These are phyloP conservation scores for Eudasyphora cyanicolor DNA, from an alignment of 2,888 invertebrate species.

Conservation along the genomic window DNA sequence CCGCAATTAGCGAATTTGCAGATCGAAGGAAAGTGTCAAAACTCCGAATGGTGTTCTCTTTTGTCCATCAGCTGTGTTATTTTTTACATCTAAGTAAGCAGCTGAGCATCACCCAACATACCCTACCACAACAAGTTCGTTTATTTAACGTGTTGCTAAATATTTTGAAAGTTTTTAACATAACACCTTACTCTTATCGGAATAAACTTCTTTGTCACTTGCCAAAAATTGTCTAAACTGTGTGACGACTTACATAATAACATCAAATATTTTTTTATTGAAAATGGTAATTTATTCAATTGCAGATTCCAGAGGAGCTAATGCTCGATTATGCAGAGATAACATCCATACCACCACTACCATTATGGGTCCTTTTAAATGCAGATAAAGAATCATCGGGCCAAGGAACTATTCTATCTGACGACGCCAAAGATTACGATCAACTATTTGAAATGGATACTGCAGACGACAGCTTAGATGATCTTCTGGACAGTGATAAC, in stretches of 20 bases:
- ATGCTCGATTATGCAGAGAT: slow-evolving; percentile 97
- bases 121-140: too few relatives aligned
- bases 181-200: too few relatives aligned
- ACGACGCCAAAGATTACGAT: slow-evolving; percentile 87
- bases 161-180: too few relatives aligned
- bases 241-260: not conserved
- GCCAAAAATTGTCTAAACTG: too few relatives aligned
- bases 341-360: slow-evolving; percentile 98
- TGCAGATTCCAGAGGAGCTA: slow-evolving; percentile 89
- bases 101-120: too few relatives aligned
- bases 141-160: too few relatives aligned
- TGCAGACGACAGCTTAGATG: slow-evolving; percentile 91
- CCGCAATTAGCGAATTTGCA: too few relatives aligned
- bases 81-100: too few relatives aligned
- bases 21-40: too few relatives aligned
- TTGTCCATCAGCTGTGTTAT: too few relatives aligned
- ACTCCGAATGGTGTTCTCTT: too few relatives aligned
- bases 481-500: slow-evolving; percentile 88
- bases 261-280: not conserved
- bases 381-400: slow-evolving; percentile 92
- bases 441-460: slow-evolving; percentile 92
- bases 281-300: not conserved
- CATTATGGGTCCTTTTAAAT: slow-evolving; percentile 96
- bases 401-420: slow-evolving; percentile 68
- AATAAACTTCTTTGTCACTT: too few relatives aligned